Conservation (phyloP, 1,140 invertebrate species). For the Fopius arisanus region DNA sequence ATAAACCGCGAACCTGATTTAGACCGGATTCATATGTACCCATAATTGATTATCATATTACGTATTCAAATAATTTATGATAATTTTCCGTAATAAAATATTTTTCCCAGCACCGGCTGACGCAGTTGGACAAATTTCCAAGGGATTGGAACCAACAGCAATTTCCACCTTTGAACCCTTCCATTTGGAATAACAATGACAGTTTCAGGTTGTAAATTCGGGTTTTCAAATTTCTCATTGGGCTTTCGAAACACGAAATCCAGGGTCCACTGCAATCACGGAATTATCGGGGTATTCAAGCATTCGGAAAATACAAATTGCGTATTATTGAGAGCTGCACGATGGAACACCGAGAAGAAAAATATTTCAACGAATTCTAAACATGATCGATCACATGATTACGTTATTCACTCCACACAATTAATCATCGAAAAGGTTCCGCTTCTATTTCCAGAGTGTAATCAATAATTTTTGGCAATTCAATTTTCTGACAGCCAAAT, state of each 20-base stretch:
- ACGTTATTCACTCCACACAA: too few species aligned
- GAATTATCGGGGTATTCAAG: not conserved
- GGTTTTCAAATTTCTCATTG: not conserved
- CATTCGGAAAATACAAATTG: not conserved
- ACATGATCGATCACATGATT: too few species aligned
- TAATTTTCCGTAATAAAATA: not conserved
- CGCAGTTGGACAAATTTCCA: not conserved
- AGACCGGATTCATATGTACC: not conserved
- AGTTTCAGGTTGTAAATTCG: not conserved
- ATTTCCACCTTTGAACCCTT: not conserved
- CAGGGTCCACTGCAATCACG: not conserved
- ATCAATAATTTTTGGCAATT: too few species aligned
- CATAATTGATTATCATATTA: not conserved
- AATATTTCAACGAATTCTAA: too few species aligned
- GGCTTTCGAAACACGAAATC: not conserved
- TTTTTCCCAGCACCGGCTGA: not conserved
- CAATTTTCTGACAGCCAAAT: too few species aligned
- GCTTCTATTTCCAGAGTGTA: too few species aligned
- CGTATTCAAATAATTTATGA: not conserved
- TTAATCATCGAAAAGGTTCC: too few species aligned
- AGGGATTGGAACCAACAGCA: not conserved
- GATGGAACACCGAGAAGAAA: too few species aligned
- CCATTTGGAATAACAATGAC: not conserved
- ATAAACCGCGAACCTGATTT: not conserved
- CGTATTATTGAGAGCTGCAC: too few species aligned